Percentiles rank a stretch among this genome's conserved stretches.
phyloP scores from a whole-genome alignment of 2,113 vertebrate genomes.

The Candoia aspera region DNA sequence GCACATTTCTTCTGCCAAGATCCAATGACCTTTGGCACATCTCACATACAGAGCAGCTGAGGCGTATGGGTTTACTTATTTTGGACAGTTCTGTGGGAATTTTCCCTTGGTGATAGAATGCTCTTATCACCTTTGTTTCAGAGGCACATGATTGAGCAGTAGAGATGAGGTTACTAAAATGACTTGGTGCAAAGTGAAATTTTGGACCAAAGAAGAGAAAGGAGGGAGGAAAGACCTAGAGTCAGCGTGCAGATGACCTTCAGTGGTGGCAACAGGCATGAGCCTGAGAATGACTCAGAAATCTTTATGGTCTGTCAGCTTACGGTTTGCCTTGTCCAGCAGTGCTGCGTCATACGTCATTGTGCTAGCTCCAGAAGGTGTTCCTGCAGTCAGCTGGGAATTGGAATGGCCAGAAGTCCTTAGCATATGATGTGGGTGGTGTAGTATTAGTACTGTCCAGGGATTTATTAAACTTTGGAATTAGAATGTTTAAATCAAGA shows the following conservation, averaged over 20 bases:
- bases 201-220: not conserved
- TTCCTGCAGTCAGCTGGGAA: not conserved
- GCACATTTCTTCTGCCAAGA: conserved; percentile 14
- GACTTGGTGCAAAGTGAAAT: not conserved
- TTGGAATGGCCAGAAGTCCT: not conserved
- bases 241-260: not conserved
- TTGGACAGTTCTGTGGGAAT: not conserved
- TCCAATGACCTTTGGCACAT: not conserved
- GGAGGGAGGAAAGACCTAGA: not conserved
- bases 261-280: not conserved
- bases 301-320: not conserved
- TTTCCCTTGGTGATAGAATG: not conserved
- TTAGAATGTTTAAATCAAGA: not conserved
- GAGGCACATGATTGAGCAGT: not conserved
- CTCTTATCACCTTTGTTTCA: not conserved
- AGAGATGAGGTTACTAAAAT: not conserved
- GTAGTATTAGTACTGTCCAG: not conserved
- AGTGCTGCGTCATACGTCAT: not conserved
- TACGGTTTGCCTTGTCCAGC: not conserved
- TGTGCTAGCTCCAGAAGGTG: not conserved
- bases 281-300: not conserved
- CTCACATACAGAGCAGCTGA: not conserved
- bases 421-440: too few relatives aligned
- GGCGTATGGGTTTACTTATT: not conserved
- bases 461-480: not conserved